phyloP scores from a whole-genome alignment of 2,888 invertebrate genomes.

The Drosophila siamana region DNA sequence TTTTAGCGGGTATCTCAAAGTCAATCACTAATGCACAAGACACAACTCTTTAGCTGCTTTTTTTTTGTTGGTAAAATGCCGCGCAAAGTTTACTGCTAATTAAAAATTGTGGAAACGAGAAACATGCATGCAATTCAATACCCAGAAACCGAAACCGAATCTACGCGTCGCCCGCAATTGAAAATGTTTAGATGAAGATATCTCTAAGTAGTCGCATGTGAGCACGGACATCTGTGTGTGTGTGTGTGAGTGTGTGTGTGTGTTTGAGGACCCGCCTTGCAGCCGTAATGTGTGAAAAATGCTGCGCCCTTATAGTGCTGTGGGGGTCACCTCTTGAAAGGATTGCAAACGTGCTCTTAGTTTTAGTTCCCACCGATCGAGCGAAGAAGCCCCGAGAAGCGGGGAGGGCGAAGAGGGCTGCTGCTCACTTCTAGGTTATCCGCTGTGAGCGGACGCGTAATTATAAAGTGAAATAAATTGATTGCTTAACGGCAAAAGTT shows the following conservation, averaged over 20 bases:
- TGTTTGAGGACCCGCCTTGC: conserved; percentile 36
- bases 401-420: conserved; percentile 9
- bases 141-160: conserved; percentile 42
- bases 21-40: background rate
- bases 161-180: conserved; percentile 51
- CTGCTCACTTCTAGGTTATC: conserved; percentile 69
- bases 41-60: conserved; percentile 7
- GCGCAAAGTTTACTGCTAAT: conserved; percentile 84
- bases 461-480: conserved; percentile 80
- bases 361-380: conserved; percentile 60
- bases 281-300: conserved; percentile 59
- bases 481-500: conserved; percentile 74
- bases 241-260: conserved; percentile 4
- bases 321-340: conserved; percentile 60
- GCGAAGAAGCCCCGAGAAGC: conserved; percentile 32
- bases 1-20: background rate
- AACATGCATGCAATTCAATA: conserved; percentile 80
- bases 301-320: conserved; percentile 57
- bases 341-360: conserved; percentile 50
- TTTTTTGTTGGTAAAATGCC: conserved; percentile 40
- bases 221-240: background rate
- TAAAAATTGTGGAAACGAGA: conserved; percentile 82
- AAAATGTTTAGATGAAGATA: conserved; percentile 62
- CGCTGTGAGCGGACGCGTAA: conserved; percentile 34
- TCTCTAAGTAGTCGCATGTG: conserved; percentile 11